Evolutionary conservation across 2,797 vertebrate species (phyloP).

Genomic region (Mionectes olivaceus): DNA sequence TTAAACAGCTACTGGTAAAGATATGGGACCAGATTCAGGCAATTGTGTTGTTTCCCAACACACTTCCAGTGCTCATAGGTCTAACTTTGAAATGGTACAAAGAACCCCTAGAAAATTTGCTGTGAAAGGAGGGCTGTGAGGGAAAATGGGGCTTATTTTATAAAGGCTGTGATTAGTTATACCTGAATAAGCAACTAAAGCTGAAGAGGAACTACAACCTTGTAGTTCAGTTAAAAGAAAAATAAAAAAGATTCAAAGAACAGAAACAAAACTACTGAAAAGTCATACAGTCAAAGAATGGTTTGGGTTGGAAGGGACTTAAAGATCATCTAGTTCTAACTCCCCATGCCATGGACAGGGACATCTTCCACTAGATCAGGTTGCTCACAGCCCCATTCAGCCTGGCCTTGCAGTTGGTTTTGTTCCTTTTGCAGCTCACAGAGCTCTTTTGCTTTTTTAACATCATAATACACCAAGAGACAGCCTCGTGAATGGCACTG

Average conservation of each 20-base stretch:
- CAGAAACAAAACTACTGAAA: not conserved
- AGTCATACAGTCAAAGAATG: not conserved
- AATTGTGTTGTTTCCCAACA: not conserved
- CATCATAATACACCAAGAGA: not conserved
- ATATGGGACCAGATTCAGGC: not conserved
- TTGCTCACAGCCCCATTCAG: not conserved
- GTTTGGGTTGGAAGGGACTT: not conserved
- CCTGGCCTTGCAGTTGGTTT: not conserved
- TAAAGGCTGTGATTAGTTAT: not conserved
- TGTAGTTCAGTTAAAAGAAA: not conserved
- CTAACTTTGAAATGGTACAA: accelerated
- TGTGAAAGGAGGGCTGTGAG: not conserved
- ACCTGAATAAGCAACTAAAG: not conserved
- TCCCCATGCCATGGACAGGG: not conserved
- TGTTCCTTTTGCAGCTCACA: not conserved
- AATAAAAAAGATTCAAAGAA: not conserved
- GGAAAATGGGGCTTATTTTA: not conserved
- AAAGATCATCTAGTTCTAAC: not conserved
- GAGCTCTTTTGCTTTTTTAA: not conserved
- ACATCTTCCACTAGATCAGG: not conserved
- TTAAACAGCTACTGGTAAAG: not conserved
- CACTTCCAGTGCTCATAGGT: accelerated
- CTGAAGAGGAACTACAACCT: not conserved
- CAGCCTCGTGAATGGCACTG: not conserved
- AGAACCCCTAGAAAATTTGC: not conserved